Evolutionary conservation across 1,140 invertebrate species (phyloP), one percentile per base, ranked within the genome.

Genomic region (Radopholus similis): DNA sequence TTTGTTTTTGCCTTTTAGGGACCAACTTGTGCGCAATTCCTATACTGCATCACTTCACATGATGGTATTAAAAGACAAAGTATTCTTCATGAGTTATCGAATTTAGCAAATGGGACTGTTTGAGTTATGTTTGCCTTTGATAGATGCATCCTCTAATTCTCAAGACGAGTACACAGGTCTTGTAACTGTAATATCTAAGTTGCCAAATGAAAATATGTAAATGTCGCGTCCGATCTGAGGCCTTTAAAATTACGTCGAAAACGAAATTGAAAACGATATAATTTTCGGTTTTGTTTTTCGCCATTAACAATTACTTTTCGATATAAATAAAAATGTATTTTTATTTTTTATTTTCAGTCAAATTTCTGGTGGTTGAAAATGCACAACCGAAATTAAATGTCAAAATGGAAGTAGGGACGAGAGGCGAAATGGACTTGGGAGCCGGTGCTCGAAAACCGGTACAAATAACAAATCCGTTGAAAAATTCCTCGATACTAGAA

Each of bases 81-180:
- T n/a, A n/a, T n/a, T n/a, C n/a, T n/a, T n/a, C n/a, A n/a, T n/a
- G n/a, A n/a, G n/a, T n/a, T n/a, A n/a, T n/a, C n/a, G n/a, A n/a
- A n/a, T n/a, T n/a, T n/a, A 82, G 66, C 68, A 82, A 62, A 77
- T 81, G 6, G 79, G 79, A 13, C 54, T 81, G 15, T 69, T 81
- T 40, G 74, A 78, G 28, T 38, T 64, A n/a, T 77, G 73, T 21
- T 56, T 49, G 2, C 63, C 79, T 4, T 21, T 79, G 18, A 81
- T 81, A 21, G n/a, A n/a, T n/a, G n/a, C n/a, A n/a, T n/a, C n/a
- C n/a, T n/a, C n/a, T n/a, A n/a, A n/a, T n/a, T n/a, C n/a, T n/a
- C n/a, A n/a, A n/a, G n/a, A n/a, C n/a, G n/a, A n/a, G n/a, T n/a
- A n/a, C n/a, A n/a, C n/a, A n/a, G n/a, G n/a, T n/a, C n/a, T n/a